phyloP scores from a whole-genome alignment of 2,113 vertebrate species.

The Micronycteris hirsuta region DNA sequence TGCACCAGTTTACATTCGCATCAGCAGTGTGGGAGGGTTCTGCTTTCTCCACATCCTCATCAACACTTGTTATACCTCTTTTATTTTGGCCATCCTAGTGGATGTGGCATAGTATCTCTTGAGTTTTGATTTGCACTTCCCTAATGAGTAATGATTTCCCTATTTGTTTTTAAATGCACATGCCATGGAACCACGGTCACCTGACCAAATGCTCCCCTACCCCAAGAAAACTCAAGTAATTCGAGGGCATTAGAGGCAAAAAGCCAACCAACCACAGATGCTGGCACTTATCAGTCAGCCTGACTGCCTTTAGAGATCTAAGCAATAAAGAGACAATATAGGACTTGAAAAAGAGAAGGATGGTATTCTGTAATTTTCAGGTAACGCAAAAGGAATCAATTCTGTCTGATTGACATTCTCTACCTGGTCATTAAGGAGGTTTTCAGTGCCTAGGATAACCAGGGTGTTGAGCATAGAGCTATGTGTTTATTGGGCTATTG shows the following conservation, averaged over 20 bases:
- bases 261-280: background rate
- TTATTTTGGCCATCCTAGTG: background rate
- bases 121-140: background rate
- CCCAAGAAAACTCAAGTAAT: background rate
- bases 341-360: background rate
- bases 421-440: background rate
- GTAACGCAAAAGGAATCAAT: background rate
- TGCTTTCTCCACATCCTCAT: background rate
- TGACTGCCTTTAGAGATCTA: background rate
- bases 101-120: background rate
- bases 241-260: background rate
- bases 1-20: background rate
- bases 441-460: background rate
- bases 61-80: background rate
- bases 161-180: background rate
- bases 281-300: background rate
- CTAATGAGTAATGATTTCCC: background rate
- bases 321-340: background rate
- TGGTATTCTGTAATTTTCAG: background rate
- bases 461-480: background rate
- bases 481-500: background rate
- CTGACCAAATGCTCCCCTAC: background rate
- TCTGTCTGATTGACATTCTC: background rate
- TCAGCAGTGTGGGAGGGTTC: rapidly evolving
- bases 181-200: background rate